These are phyloP conservation scores for Acanthopagrus latus DNA, from an alignment of 2,797 vertebrate species.

Conservation along the genomic window DNA sequence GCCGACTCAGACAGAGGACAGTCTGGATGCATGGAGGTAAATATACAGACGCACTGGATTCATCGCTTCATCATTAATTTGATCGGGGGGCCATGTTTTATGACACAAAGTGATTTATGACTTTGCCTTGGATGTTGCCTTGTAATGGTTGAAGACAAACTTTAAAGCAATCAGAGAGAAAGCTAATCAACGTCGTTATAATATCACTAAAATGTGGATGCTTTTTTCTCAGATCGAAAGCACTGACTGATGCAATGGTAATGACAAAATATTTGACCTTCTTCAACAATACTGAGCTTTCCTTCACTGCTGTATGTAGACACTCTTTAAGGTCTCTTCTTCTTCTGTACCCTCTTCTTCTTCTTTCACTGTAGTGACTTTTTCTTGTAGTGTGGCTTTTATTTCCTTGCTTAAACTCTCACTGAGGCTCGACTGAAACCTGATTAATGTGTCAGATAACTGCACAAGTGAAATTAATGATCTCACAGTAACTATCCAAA, in stretches of 20 bases:
- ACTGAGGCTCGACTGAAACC: conserved; percentile 33
- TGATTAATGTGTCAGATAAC: conserved; percentile 26
- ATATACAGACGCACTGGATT: conserved; percentile 66
- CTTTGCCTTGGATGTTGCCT: conserved; percentile 40
- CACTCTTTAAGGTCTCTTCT: conserved; percentile 31
- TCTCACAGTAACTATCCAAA: conserved; percentile 10
- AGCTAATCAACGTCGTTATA: conserved; percentile 7
- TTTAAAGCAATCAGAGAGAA: conserved; percentile 25
- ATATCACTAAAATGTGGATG: conserved; percentile 67
- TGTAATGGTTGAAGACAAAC: conserved; percentile 58
- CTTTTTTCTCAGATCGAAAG: conserved; percentile 80
- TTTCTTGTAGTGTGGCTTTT: conserved; percentile 48
- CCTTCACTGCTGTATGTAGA: conserved; percentile 45
- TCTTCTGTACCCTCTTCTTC: conserved; percentile 45
- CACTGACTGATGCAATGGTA: conserved; percentile 81
- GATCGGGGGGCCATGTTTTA: conserved; percentile 72
- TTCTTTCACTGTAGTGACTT: conserved; percentile 29
- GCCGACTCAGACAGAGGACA: conserved; percentile 86
- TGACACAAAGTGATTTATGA: conserved; percentile 54
- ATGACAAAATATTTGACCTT: conserved; percentile 71
- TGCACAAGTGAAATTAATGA: conserved; percentile 31
- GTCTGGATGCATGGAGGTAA: conserved; percentile 96
- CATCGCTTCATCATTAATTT: conserved; percentile 66
- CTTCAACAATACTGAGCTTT: conserved; percentile 55
- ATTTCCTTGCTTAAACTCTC: conserved; percentile 49